Evolutionary conservation across 2,888 invertebrate genomes (phyloP), one percentile per base, ranked within the genome.

Genomic region (Polymixis lichenea): DNA sequence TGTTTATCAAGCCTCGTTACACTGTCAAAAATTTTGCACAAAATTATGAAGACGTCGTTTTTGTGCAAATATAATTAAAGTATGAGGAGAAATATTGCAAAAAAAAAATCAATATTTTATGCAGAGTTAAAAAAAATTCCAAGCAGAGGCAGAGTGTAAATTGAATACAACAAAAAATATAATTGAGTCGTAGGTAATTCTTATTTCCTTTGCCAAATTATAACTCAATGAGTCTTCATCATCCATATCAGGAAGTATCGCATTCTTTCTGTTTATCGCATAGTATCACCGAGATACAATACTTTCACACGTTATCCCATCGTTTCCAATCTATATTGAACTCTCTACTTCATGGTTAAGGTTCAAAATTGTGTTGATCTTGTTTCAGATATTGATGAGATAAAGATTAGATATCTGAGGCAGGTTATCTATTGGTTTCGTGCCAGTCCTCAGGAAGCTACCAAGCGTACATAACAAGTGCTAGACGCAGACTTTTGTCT

Each of bases 401-500:
- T 88, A 81, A 72, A 80, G 84, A 86, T 86, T 66, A 84, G 77
- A 78, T 83, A 89, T 89, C 84, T 69, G 55, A 51, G 49, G 76
- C 70, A 80, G 78, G 77, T 89, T 90, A 90, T 91, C 91, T 86
- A 66, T 82, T 81, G 79, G 72, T 82, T 49, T 58, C 49, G 7
- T 79, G 83, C 77, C 88, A 87, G 82, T 85, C 53, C 49, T 67
- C 64, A 56, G 65, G 66, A 77, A 76, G 60, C 79, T 76, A 72
- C 77, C 72, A 51, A 82, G 82, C 77, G 76, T 75, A 60, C 46
- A 81, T 71, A 85, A 78, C 82, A 66, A 78, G 74, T 80, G 85
- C 71, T 78, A 15, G 70, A 32, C 49, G 75, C 80, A 80, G 83
- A 80, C 68, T 53, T 71, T 72, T 65, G 70, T 81, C 86, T 81